phyloP scores from a whole-genome alignment of 2,113 vertebrate genomes.

The Fulica atra region DNA sequence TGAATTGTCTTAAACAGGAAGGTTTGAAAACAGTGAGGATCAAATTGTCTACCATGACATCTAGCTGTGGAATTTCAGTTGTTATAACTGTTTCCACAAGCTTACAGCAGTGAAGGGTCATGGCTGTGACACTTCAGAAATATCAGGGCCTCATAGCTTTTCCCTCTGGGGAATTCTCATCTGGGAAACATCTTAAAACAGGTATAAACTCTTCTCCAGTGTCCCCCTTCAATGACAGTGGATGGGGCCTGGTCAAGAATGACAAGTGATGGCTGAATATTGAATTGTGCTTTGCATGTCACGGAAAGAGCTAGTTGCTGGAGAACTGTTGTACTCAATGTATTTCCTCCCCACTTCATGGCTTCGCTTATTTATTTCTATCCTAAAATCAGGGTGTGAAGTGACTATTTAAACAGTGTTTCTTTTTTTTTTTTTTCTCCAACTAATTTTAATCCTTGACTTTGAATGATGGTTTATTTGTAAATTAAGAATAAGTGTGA shows the following conservation, averaged over 20 bases:
- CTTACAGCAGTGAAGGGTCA: neutral
- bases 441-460: slow-evolving; percentile 24
- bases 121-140: neutral
- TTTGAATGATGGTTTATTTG: slow-evolving; percentile 60
- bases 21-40: slow-evolving; percentile 4
- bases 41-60: neutral
- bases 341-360: neutral
- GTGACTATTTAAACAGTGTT: slow-evolving; percentile 22
- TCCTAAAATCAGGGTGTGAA: neutral
- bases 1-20: neutral
- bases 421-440: neutral
- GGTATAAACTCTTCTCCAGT: neutral
- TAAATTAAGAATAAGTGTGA: slow-evolving; percentile 62
- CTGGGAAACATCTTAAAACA: neutral
- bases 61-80: slow-evolving; percentile 7
- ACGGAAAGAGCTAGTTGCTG: neutral
- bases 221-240: neutral
- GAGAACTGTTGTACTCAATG: neutral
- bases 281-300: neutral
- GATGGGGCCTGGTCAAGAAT: neutral
- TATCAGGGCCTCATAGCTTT: neutral
- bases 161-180: neutral
- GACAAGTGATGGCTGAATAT: neutral
- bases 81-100: neutral
- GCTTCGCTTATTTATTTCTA: neutral